Evolutionary conservation across 1,140 invertebrate species (phyloP).

Genomic region (Acromyrmex heyeri): DNA sequence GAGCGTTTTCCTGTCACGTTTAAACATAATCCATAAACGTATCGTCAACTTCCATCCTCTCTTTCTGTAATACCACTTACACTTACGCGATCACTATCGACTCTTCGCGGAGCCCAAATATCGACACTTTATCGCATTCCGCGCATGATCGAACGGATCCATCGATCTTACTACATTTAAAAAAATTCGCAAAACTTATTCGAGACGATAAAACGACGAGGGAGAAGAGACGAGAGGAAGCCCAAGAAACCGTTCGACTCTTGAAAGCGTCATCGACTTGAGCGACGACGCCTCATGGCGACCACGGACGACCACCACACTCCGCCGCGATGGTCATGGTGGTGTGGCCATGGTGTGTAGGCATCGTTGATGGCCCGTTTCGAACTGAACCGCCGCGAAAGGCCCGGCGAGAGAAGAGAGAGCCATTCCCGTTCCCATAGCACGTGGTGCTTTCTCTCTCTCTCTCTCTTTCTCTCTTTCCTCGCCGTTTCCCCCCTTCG

Average conservation of each 20-base stretch:
- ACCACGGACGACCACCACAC: conserved; percentile 53
- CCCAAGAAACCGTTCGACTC: conserved; percentile 17
- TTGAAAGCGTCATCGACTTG: conserved; percentile 54
- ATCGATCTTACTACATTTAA: conserved; percentile 27
- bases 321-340: conserved; percentile 74
- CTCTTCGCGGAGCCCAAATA: background rate
- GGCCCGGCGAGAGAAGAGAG: conserved; percentile 76
- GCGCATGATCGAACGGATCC: conserved; percentile 29
- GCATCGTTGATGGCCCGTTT: conserved; percentile 84
- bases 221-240: conserved; percentile 5
- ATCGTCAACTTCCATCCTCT: conserved; percentile 10
- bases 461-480: conserved; percentile 59
- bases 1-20: background rate
- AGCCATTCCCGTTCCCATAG: conserved; percentile 85
- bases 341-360: conserved; percentile 83
- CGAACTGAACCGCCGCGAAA: conserved; percentile 80
- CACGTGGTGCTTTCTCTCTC: conserved; percentile 81
- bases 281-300: conserved; percentile 73
- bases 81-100: conserved; percentile 37
- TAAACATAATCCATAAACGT: conserved; percentile 37
- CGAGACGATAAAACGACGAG: background rate
- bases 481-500: conserved; percentile 31
- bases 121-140: conserved; percentile 16
- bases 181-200: background rate
- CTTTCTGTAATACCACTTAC: background rate